These are phyloP conservation scores for Phymanthus crucifer DNA, from an alignment of 92 coral and sea anemone species.

Conservation along the genomic window DNA sequence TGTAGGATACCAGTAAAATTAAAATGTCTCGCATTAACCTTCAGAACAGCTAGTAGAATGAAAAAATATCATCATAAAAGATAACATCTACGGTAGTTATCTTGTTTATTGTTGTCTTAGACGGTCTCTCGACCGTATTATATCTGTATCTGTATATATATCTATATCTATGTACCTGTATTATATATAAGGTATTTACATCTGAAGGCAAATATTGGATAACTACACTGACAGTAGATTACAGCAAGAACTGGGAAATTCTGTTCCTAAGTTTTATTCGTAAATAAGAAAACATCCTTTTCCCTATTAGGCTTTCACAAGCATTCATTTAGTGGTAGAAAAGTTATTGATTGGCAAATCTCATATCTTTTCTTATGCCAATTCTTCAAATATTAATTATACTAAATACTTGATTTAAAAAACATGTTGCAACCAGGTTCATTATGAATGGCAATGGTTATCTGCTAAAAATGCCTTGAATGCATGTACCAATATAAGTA, in stretches of 20 bases:
- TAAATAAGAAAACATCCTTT: neutral
- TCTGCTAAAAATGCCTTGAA: too few species aligned
- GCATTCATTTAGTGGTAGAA: too few species aligned
- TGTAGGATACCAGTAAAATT: neutral
- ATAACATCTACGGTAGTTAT: neutral
- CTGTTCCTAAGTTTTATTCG: neutral
- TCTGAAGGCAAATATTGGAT: slow-evolving; percentile 6
- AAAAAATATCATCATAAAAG: neutral
- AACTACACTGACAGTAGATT: neutral
- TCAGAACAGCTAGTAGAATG: neutral
- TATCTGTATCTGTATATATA: neutral
- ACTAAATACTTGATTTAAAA: neutral
- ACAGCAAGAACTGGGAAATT: neutral
- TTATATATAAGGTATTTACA: neutral
- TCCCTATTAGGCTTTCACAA: too few species aligned
- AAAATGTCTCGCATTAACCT: neutral
- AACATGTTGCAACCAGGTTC: neutral
- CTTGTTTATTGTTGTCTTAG: neutral
- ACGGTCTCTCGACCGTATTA: neutral
- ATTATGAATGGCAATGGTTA: neutral
- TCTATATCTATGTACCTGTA: neutral
- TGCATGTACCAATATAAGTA: too few species aligned
- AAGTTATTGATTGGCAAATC: too few species aligned
- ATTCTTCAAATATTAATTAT: neutral
- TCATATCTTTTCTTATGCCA: too few species aligned